Conservation (phyloP, 2,888 invertebrate species). For the Eupeodes luniger region DNA sequence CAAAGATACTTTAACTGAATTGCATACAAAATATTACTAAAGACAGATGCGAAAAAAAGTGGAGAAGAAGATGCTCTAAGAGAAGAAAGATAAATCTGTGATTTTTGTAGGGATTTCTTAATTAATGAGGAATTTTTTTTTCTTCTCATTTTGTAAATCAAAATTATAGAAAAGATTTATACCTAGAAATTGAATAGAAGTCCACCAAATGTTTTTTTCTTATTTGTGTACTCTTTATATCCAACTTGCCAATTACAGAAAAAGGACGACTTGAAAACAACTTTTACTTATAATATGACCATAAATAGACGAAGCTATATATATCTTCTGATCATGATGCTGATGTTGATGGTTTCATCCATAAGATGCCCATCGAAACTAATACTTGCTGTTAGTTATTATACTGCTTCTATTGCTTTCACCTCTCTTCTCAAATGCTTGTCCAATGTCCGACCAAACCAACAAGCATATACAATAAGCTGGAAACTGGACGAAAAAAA, state of each 20-base stretch:
- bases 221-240: conserved; percentile 14
- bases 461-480: conserved; percentile 64
- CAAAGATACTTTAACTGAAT: conserved; percentile 22
- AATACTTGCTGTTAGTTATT: conserved; percentile 37
- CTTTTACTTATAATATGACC: conserved; percentile 35
- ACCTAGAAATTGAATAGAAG: conserved; percentile 33
- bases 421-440: not conserved
- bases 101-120: conserved; percentile 39
- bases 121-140: conserved; percentile 63
- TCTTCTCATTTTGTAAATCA: conserved; percentile 44
- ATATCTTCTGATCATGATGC: too few species aligned
- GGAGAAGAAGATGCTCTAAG: conserved; percentile 11
- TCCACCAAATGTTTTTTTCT: not conserved
- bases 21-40: conserved; percentile 1
- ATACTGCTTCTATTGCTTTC: not conserved
- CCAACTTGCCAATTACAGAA: conserved; percentile 65
- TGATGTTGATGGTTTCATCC: conserved; percentile 2
- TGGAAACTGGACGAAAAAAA: conserved; percentile 19
- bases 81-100: not conserved
- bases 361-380: conserved; percentile 30
- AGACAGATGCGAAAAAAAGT: not conserved
- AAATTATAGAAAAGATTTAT: conserved; percentile 39
- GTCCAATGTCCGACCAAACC: conserved; percentile 53
- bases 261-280: conserved; percentile 55
- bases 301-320: not conserved